A percentile compares a stretch with the other conserved stretches of the same genome.
Conservation (phyloP, 2,113 vertebrate genomes). For the Grantiella picta region DNA sequence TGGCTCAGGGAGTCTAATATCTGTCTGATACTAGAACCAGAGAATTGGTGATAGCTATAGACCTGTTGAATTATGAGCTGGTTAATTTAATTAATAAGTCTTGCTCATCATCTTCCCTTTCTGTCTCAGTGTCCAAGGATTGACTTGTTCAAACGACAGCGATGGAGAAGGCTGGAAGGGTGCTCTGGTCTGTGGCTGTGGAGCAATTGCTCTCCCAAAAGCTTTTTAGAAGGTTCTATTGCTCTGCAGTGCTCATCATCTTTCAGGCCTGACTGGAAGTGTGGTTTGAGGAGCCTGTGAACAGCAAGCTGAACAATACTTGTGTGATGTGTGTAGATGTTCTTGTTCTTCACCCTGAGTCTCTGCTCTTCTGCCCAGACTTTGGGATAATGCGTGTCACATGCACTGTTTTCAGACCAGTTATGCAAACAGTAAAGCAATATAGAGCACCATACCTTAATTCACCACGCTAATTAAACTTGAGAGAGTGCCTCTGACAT, state of each 20-base stretch:
- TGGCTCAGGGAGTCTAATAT: neutral
- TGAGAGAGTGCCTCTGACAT: neutral
- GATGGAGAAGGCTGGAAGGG: neutral
- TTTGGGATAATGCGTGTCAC: neutral
- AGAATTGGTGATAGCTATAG: neutral
- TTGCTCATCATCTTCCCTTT: neutral
- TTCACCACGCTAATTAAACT: conserved; percentile 28
- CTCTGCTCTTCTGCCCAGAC: neutral
- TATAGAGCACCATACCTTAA: neutral
- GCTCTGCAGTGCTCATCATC: neutral
- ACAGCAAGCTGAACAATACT: neutral
- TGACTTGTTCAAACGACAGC: neutral
- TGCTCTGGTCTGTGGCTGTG: neutral
- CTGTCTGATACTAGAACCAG: neutral
- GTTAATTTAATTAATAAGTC: neutral
- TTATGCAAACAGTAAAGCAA: conserved; percentile 21
- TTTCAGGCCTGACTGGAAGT: neutral
- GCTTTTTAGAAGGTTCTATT: neutral
- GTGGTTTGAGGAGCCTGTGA: neutral
- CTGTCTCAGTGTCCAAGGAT: neutral
- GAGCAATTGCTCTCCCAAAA: neutral
- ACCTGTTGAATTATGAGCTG: neutral
- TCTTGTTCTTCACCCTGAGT: neutral
- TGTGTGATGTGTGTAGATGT: neutral
- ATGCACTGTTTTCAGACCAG: neutral